Conservation (phyloP, 1,140 invertebrate species). For the Lanistes nyassanus region DNA sequence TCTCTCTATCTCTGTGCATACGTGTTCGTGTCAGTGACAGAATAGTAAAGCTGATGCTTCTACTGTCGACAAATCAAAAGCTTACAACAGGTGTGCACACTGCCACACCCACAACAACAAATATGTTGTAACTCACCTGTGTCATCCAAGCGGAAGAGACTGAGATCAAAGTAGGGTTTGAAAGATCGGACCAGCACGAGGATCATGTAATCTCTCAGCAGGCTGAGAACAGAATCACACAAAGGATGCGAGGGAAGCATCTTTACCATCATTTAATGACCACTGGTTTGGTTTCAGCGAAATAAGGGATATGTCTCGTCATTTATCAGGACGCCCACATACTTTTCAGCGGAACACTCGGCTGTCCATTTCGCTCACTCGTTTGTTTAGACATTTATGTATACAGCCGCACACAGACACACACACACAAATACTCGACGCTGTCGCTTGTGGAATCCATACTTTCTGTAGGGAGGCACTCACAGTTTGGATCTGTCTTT, state of each 20-base stretch:
- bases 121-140: conserved; percentile 29
- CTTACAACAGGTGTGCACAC: background rate
- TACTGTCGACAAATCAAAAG: background rate
- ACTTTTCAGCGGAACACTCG: too few relatives aligned
- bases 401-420: background rate
- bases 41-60: background rate
- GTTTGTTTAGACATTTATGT: too few relatives aligned
- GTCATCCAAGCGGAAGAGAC: conserved; percentile 35
- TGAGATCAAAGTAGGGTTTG: conserved; percentile 38
- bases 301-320: too few relatives aligned
- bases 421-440: too few relatives aligned
- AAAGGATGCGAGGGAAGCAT: too few relatives aligned
- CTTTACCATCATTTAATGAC: too few relatives aligned
- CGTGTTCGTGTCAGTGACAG: background rate
- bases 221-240: conserved; percentile 32
- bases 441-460: too few relatives aligned
- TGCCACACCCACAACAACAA: background rate
- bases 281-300: too few relatives aligned
- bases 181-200: conserved; percentile 37
- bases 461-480: too few relatives aligned
- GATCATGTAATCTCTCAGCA: conserved; percentile 41
- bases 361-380: too few relatives aligned
- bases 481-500: background rate
- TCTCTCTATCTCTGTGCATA: background rate
- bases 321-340: too few relatives aligned